Evolutionary conservation across 2,888 invertebrate genomes (phyloP), one percentile per base, ranked within the genome.

Genomic region (Dryomyza anilis): DNA sequence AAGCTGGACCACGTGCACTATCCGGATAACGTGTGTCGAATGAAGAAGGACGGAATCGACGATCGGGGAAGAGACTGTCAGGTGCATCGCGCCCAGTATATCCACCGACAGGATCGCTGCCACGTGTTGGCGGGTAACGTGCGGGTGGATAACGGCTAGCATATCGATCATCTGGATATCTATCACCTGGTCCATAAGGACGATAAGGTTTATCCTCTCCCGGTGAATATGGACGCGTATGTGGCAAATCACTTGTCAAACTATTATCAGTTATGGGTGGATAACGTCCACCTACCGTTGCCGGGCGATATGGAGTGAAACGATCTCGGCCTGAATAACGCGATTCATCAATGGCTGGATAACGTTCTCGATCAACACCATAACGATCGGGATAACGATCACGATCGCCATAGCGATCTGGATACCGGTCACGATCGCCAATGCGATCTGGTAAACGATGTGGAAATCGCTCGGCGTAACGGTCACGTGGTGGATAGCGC

Each of bases 11-110:
- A 2, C 75, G 78, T 0, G 76, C 70, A 23, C 69, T n/a, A 59
- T 74, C 62, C 5, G 87, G 84, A 58, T 67, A 69, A 63, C 85
- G 76, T 8, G 81, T 78, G 52, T 81, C 79, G 70, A 78, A 76
- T 0, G 81, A 82, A 1, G 82, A 80, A 8, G 81, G 83, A 6
- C 83, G 82, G 64, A 83, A 83, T 7, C 84, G 78, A 67, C 80
- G 73, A 63, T 82, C 83, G 2, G 85, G 85, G 71, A 84, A 85
- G 57, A 83, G 79, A 60, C 82, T 82, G 10, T 82, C 81, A 1
- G 80, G 78, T 2, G 77, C 78, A 74, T 81, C 80, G 2, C 81
- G 74, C 0, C 80, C 80, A 0, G 81, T 78, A 39, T 80, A 80
- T 4, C 81, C 78, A 12, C 77, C 75, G 14, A 76, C 67, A 3